A percentile compares a stretch with the other conserved stretches of the same genome.
Evolutionary conservation across 2,797 vertebrate genomes (phyloP).

Genomic region (Huso huso): DNA sequence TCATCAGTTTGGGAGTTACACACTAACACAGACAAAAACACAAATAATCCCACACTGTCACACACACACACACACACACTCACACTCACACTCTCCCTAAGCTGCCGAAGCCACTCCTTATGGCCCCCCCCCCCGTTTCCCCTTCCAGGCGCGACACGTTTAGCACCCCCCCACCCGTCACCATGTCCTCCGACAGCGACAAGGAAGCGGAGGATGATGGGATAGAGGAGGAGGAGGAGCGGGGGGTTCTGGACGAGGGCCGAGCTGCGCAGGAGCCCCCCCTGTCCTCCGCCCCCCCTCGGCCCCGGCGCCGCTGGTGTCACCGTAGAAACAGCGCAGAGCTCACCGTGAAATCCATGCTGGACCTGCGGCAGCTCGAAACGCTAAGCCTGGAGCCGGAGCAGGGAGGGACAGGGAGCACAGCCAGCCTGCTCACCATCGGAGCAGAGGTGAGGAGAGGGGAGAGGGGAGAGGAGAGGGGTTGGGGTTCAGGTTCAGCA

Average conservation of each 20-base stretch:
- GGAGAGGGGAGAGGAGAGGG: constrained; percentile 21
- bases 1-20: background rate
- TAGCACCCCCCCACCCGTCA: constrained; percentile 53
- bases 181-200: constrained; percentile 86
- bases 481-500: constrained; percentile 49
- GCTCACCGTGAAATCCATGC: constrained; percentile 88
- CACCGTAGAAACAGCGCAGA: constrained; percentile 56
- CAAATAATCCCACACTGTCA: background rate
- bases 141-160: constrained; percentile 46
- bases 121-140: constrained; percentile 4
- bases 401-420: constrained; percentile 13
- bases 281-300: constrained; percentile 46
- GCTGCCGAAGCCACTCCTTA: too few species aligned
- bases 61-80: background rate
- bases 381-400: constrained; percentile 30
- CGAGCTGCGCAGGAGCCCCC: background rate
- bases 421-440: too few species aligned
- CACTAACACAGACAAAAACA: too few species aligned
- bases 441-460: too few species aligned
- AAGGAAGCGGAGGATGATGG: constrained; percentile 79
- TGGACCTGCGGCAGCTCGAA: constrained; percentile 84
- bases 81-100: background rate
- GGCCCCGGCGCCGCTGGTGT: constrained; percentile 81
- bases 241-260: constrained; percentile 48
- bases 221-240: constrained; percentile 54